Base-by-base conservation (phyloP, 2,888 invertebrate species). In the Acholoe squamosa region DNA sequence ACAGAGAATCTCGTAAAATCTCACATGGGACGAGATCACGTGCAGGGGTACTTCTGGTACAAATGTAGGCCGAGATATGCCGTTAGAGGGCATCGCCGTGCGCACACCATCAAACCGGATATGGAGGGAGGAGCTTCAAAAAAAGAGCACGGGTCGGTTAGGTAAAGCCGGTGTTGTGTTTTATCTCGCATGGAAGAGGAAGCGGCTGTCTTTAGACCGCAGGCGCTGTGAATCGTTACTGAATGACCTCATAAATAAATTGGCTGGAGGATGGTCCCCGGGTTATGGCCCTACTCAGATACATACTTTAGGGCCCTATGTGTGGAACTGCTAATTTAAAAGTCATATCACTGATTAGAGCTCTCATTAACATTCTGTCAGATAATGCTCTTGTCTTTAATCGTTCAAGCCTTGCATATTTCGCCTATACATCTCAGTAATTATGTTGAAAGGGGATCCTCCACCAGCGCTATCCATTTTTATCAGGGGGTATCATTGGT, bases 1-100 rank as follows among this genome's bases (percentile, higher is more conserved):
- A 71, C 71, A 71, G 28, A 14, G 16, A 71, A 71, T 71, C 71
- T 71, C 71, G 71, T 71, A 71, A 71, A 71, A 71, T 14, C 71
- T 71, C 71, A 25, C 31, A 28, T 71, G 71, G 71, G 71, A 71
- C 25, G 71, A 71, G 71, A 71, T 71, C 71, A 71, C 71, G 71
- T 71, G 71, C 71, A 71, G 28, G 19, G 71, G 71, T 25, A 71
- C 71, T 71, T 71, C 71, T 28, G 71, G 25, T 71, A 3, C 71
- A n/a, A 28, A 71, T 28, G 71, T 71, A 71, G 71, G 71, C 28
- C 14, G 71, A n/a, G 71, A 71, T 71, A 71, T 22, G 7, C n/a
- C 71, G 43, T 43, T 43, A 71, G 71, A 71, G 71, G 28, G 71
- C 25, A 25, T 25, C 71, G 28, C 71, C 25, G 71, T 25, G 28